These are phyloP conservation scores for Gobio occitaniae DNA, from an alignment of 2,797 vertebrate genomes.

Conservation along the genomic window DNA sequence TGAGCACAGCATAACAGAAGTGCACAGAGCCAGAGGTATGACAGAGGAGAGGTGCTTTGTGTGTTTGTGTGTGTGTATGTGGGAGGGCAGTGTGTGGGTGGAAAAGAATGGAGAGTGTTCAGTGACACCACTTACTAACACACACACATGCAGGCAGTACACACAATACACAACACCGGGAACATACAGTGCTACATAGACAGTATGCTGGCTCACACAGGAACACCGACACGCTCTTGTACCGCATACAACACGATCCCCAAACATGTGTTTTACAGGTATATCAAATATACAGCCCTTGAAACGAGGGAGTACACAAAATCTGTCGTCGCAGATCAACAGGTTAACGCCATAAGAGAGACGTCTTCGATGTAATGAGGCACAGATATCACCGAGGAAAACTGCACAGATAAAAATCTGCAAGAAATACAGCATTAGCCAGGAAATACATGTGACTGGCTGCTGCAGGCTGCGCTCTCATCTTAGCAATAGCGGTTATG, in stretches of 20 bases:
- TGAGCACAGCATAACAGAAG: conserved; percentile 76
- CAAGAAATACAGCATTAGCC: not conserved
- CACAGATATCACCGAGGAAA: not conserved
- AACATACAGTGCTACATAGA: conserved; percentile 58
- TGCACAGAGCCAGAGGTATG: conserved; percentile 83
- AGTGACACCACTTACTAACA: conserved; percentile 83
- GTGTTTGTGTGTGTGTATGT: conserved; percentile 71
- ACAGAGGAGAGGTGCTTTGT: conserved; percentile 75
- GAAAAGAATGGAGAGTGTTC: conserved; percentile 82
- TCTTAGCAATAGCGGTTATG: not conserved
- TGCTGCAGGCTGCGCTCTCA: conserved; percentile 5
- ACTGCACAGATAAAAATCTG: conserved; percentile 5
- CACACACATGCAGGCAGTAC: conserved; percentile 67
- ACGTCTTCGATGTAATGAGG: not conserved
- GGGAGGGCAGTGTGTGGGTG: conserved; percentile 75
- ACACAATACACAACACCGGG: conserved; percentile 59
- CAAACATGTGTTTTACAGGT: not conserved
- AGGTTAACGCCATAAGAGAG: not conserved
- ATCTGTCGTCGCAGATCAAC: not conserved
- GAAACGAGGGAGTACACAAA: not conserved
- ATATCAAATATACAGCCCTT: not conserved
- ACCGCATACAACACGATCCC: not conserved
- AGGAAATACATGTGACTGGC: not conserved
- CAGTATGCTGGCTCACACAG: conserved; percentile 22
- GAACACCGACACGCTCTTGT: not conserved